These are phyloP conservation scores for Drosophila barbarae DNA, from an alignment of 2,888 invertebrate genomes.

Conservation along the genomic window DNA sequence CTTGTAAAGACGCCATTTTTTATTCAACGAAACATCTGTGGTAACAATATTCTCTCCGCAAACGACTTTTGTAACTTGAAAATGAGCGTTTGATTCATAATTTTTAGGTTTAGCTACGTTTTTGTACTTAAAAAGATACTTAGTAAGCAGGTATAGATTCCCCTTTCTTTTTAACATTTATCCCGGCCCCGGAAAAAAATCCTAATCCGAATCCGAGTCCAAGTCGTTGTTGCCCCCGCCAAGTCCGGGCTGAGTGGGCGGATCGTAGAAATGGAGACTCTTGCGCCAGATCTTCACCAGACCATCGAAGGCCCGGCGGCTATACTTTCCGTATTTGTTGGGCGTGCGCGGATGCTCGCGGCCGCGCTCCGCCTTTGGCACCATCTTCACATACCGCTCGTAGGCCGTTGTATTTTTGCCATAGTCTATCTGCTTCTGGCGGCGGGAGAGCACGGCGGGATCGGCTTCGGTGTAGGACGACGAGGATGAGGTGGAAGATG, in stretches of 20 bases:
- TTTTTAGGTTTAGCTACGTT: conserved; percentile 15
- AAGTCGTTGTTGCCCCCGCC: conserved; percentile 39
- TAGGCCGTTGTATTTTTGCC: conserved; percentile 96
- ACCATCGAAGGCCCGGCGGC: conserved; percentile 95
- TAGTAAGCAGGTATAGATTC: conserved; percentile 8
- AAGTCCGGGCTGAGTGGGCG: conserved; percentile 71
- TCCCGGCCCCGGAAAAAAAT: conserved; percentile 9
- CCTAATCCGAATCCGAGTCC: conserved; percentile 62
- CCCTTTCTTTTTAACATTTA: conserved; percentile 17
- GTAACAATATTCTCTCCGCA: conserved; percentile 31
- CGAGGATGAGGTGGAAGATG: conserved; percentile 74
- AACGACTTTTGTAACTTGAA: conserved; percentile 16
- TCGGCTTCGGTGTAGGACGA: conserved; percentile 84
- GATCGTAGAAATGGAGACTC: conserved; percentile 90
- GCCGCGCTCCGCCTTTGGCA: conserved; percentile 85
- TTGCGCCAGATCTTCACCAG: conserved; percentile 93
- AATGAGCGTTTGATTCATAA: conserved; percentile 33
- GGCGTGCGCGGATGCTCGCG: conserved; percentile 93
- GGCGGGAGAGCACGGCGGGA: conserved; percentile 84
- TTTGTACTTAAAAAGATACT: conserved; percentile 29
- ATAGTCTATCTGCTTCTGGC: conserved; percentile 96
- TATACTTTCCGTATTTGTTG: conserved; percentile 91
- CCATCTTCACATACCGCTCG: conserved; percentile 84
- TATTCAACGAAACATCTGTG: conserved; percentile 50
- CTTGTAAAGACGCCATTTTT: conserved; percentile 58